Evolutionary conservation across 2,888 invertebrate genomes (phyloP), one percentile per base, ranked within the genome.

Genomic region (Plebejus argus): DNA sequence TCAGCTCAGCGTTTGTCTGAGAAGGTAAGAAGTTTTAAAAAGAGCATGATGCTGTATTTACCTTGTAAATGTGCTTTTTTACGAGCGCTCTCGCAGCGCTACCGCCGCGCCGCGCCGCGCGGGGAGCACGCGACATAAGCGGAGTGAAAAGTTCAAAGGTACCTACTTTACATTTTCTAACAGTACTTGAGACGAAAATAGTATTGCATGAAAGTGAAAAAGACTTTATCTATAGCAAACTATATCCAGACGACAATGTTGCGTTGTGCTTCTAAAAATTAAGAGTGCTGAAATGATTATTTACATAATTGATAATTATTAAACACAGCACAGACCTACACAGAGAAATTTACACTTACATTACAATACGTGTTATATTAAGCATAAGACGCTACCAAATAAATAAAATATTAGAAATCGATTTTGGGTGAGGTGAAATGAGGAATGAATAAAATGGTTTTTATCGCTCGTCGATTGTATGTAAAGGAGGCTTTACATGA

Each of bases 21-120:
- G 89, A 87, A 86, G 88, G 84, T 83, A 84, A 84, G 81, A 83
- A 85, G 83, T 79, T 77, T 79, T 85, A 86, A 85, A 87, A 87
- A 83, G 82, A 85, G 85, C 85, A 86, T 88, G 86, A 89, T 90
- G 90, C 89, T 89, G 89, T 92, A 91, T 92, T 92, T 92, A 90
- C 91, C 88, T 90, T 91, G 92, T 91, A 91, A 91, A 91, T 89
- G 90, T 83, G 85, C 81, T 86, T 89, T 91, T 91, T 91, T 92
- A 92, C 88, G 91, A 86, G 86, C 87, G 83, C 85, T 84, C 85
- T 85, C 83, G 86, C 86, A 82, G 83, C 84, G 87, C 88, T 88
- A 87, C 89, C 84, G 87, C 83, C 76, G 80, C 78, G 79, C 72
- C 76, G 58, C n/a, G n/a, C n/a, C n/a, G n/a, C n/a, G n/a, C n/a